Base-by-base conservation (phyloP, 2,888 invertebrate species). In the Pecten maximus region DNA sequence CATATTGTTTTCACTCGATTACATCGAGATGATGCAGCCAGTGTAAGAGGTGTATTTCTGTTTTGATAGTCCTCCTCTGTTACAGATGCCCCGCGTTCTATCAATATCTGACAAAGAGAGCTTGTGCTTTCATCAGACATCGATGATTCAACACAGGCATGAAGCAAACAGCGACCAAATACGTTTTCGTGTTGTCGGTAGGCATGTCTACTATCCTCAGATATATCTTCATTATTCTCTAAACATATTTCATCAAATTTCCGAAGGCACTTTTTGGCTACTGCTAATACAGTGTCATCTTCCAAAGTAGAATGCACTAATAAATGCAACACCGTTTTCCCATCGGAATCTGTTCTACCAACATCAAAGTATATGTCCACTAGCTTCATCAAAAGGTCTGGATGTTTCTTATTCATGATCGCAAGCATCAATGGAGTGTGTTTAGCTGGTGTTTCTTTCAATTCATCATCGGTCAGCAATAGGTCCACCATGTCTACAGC, bases 91-190 rank as follows among this genome's bases (percentile, higher is more conserved):
- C 28, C 74, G 35, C 74, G 12, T 35, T 74, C 28, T 6, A 74
- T 74, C 28, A 74, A 10, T 3, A 28, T 23, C 28, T 74, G 74
- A 74, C 74, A 74, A 3, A 74, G 28, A 28, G 0, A 2, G 35
- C 74, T 74, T 35, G 74, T 74, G 15, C 35, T 74, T 35, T 74
- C 74, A 74, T 74, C 74, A 35, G 74, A 28, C 74, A 74, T 74
- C 8, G 74, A 6, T 35, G 74, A 28, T 0, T 35, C 74, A 28
- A 74, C 28, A 74, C 74, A 74, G 28, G 28, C 35, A 35, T 74
- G 74, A 10, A 74, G 74, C 15, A 74, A 35, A 10, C 35, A 23
- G 74, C 35, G 35, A 2, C 74, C 74, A 74, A 35, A 10, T 10
- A 28, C 10, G 23, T n/a, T 23, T 2, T n/a, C 23, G 54, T 6